phyloP scores from a whole-genome alignment of 2,797 vertebrate genomes.

The Pampus argenteus region DNA sequence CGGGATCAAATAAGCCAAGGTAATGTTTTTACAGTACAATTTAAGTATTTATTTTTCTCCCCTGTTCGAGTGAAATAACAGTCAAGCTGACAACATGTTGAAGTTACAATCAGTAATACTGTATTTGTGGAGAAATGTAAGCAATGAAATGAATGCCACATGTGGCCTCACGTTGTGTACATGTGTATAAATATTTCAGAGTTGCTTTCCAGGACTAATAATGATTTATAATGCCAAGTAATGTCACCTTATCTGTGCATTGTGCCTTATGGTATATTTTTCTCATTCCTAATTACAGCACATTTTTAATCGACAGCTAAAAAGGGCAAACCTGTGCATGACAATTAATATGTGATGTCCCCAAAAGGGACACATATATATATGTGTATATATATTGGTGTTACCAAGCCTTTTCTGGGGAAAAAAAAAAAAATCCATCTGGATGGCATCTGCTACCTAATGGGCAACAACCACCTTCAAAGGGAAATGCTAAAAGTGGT shows the following conservation, averaged over 20 bases:
- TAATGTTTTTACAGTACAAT: constrained; percentile 16
- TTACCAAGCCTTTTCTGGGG: constrained; percentile 63
- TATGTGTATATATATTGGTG: neutral
- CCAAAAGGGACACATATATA: constrained; percentile 51
- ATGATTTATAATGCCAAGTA: constrained; percentile 3
- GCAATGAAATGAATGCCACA: constrained; percentile 8
- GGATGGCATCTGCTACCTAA: constrained; percentile 60
- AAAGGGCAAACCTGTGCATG: constrained; percentile 57
- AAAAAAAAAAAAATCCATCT: constrained; percentile 56
- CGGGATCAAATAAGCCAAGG: constrained; percentile 35
- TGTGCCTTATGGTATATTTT: constrained; percentile 5
- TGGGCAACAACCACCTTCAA: constrained; percentile 59
- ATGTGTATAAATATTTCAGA: neutral
- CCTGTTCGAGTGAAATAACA: constrained; percentile 20
- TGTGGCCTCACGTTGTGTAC: neutral
- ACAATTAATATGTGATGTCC: constrained; percentile 62
- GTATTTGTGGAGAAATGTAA: neutral
- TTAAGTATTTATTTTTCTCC: neutral
- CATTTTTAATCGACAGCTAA: constrained; percentile 58
- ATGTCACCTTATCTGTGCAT: constrained; percentile 8
- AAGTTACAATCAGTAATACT: constrained; percentile 3
- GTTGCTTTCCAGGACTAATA: constrained; percentile 2
- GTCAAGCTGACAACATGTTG: constrained; percentile 7
- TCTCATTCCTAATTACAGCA: constrained; percentile 47
- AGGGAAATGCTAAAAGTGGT: constrained; percentile 53